phyloP scores from a whole-genome alignment of 2,888 invertebrate genomes.

The Calameuta filiformis region DNA sequence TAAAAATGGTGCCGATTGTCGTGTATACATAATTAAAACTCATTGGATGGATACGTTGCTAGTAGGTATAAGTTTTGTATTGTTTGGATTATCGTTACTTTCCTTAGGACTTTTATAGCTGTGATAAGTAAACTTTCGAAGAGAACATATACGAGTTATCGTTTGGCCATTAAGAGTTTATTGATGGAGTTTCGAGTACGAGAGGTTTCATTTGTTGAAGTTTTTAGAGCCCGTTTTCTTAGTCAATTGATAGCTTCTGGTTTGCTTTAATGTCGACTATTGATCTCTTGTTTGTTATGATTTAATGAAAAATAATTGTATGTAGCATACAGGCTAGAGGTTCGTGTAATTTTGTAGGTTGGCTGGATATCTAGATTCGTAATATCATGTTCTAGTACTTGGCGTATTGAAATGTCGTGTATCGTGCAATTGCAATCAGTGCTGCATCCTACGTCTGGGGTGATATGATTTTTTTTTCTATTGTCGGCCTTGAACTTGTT shows the following conservation, averaged over 20 bases:
- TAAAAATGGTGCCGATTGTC: background rate
- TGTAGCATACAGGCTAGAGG: background rate
- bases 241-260: background rate
- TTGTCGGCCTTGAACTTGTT: background rate
- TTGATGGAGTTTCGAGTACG: background rate
- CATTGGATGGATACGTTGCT: background rate
- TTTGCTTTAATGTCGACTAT: background rate
- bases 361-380: background rate
- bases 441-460: background rate
- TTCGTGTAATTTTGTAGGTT: background rate
- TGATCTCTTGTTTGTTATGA: background rate
- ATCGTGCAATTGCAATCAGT: background rate
- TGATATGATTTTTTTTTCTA: background rate
- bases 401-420: background rate
- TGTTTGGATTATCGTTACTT: background rate
- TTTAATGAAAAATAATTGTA: background rate
- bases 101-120: background rate
- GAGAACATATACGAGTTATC: background rate
- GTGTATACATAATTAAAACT: background rate
- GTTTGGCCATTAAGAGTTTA: background rate
- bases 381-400: background rate
- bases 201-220: background rate
- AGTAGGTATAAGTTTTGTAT: background rate
- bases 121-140: background rate
- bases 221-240: background rate